Conservation (phyloP, 2,113 vertebrate genomes). For the Coryphaenoides rupestris region DNA sequence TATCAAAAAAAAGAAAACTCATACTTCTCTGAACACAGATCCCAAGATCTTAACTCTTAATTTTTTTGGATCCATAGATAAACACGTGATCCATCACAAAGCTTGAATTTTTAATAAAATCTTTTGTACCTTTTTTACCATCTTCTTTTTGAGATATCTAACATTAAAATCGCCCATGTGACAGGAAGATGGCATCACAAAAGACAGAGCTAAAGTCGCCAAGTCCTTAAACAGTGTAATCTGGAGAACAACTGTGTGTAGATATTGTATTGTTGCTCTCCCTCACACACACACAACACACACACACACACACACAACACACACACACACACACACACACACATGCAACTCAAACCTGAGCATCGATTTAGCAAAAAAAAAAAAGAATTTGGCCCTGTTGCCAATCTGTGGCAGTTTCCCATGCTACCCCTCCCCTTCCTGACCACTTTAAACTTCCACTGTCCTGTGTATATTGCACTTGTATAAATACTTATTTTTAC, state of each 20-base stretch:
- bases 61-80: background rate
- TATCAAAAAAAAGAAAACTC: background rate
- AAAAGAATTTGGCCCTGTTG: slow-evolving; percentile 14
- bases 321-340: slow-evolving; percentile 11
- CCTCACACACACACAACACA: slow-evolving; percentile 24
- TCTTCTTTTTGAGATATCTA: background rate
- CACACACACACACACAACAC: slow-evolving; percentile 14
- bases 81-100: background rate
- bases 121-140: background rate
- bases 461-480: slow-evolving; percentile 30
- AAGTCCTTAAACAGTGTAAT: slow-evolving; percentile 6
- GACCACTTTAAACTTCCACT: slow-evolving; percentile 22
- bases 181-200: background rate
- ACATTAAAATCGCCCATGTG: background rate
- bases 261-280: slow-evolving; percentile 45
- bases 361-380: slow-evolving; percentile 16
- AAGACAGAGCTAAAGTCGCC: background rate
- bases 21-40: background rate
- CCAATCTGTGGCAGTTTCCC: slow-evolving; percentile 22
- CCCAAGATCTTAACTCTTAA: too few species aligned
- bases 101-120: slow-evolving; percentile 2
- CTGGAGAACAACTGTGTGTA: slow-evolving; percentile 27
- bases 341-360: slow-evolving; percentile 12
- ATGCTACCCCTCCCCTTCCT: slow-evolving; percentile 1
- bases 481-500: slow-evolving; percentile 54